Evolutionary conservation across 2,113 vertebrate species (phyloP), one percentile per base, ranked within the genome.

Genomic region (Tamias sibiricus): DNA sequence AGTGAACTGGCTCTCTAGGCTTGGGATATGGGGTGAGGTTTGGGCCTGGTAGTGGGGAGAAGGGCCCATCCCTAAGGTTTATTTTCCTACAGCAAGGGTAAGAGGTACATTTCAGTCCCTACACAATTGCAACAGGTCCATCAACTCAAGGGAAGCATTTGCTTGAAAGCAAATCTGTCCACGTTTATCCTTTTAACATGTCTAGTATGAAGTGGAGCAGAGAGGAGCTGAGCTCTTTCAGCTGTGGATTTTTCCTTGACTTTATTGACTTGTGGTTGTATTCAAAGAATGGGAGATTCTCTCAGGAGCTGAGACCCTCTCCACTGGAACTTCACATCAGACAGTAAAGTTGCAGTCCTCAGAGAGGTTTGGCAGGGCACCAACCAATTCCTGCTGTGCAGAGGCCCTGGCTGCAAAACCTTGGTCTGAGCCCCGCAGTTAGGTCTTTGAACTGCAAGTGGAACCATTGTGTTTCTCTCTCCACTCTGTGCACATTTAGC

Each of bases 1-100:
- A 99, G 99, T 88, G 9, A 40, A 82, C 13, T 20, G 35, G 10
- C 59, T 13, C 19, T 26, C 32, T 32, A 37, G 32, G 47, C 32
- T 81, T 8, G 30, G 52, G 40, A 89, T 80, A 30, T 26, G 4
- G 68, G 74, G 49, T 57, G 72, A 90, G 11, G 3, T 54, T 54
- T 40, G 71, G 68, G 24, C n/a, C 59, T 71, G 47, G 6, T 10
- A 12, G 47, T 49, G 35, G 35, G 35, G 69, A 86, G 22, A 54
- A 37, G 47, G 35, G 35, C 24, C 62, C 68, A 62, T 17, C 24
- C 24, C 20, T 47, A 37, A 96, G 30, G 40, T 26, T 92, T 77
- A 24, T 49, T 88, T 91, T 83, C 44, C 62, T 69, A 5, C 52
- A 8, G 0, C 10, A 74, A 59, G 24, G 44, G 10, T 26, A 44